These are phyloP conservation scores for Tenthredo notha DNA, from an alignment of 2,888 invertebrate species.

Conservation along the genomic window DNA sequence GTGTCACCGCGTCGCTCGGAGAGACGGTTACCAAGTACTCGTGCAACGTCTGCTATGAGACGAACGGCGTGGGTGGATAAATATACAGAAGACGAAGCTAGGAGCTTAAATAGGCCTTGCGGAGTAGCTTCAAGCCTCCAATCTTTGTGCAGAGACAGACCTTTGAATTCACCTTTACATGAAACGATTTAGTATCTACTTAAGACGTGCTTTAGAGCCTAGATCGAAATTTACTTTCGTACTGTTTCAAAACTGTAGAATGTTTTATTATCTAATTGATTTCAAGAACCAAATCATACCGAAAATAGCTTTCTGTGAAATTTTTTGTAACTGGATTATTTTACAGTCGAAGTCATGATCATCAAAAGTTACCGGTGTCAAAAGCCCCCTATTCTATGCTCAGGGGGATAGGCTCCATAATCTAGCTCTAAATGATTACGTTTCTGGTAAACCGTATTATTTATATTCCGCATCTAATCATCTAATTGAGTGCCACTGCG, in stretches of 20 bases:
- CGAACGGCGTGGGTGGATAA: slow-evolving; percentile 24
- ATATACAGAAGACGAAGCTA: neutral
- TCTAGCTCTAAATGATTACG: too few species aligned
- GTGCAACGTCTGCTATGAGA: neutral
- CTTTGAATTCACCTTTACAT: neutral
- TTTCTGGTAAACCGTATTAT: too few species aligned
- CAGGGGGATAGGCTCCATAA: too few species aligned
- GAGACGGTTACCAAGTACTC: slow-evolving; percentile 24
- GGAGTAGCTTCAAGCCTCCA: neutral
- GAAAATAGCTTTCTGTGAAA: too few species aligned
- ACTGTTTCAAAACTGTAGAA: neutral
- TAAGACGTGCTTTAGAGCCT: neutral
- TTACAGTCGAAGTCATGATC: too few species aligned
- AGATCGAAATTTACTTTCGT: neutral
- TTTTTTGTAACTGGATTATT: too few species aligned
- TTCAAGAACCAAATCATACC: neutral
- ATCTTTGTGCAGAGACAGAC: neutral
- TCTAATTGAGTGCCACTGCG: too few species aligned
- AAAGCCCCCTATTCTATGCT: too few species aligned
- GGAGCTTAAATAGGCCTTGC: slow-evolving; percentile 16
- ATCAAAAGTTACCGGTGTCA: too few species aligned
- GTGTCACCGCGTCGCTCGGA: neutral
- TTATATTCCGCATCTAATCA: too few species aligned
- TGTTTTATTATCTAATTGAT: neutral
- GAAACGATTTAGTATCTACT: neutral